Conservation (phyloP, 2,797 vertebrate genomes). For the Loris lydekkerianus region DNA sequence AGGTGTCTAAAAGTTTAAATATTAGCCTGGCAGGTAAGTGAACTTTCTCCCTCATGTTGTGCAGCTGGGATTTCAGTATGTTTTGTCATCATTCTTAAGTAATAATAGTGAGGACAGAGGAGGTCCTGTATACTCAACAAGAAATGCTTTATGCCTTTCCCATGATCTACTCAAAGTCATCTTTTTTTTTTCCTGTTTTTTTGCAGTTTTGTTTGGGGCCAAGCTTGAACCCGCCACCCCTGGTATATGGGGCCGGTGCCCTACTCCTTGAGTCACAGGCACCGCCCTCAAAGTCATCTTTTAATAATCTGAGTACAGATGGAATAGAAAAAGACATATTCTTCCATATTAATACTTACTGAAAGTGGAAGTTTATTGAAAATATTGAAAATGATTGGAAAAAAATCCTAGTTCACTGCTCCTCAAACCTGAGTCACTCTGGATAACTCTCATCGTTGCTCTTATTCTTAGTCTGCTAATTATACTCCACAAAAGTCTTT, state of each 20-base stretch:
- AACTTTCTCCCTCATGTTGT: not conserved
- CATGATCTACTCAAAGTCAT: not conserved
- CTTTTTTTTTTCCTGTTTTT: too few species aligned
- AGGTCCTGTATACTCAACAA: not conserved
- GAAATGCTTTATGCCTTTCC: not conserved
- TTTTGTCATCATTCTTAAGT: not conserved
- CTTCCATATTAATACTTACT: not conserved
- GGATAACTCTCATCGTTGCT: not conserved
- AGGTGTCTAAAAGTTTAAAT: too few species aligned
- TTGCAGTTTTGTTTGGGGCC: too few species aligned
- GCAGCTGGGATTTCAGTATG: accelerated
- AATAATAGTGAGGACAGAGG: not conserved
- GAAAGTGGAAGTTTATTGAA: not conserved
- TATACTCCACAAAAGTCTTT: not conserved
- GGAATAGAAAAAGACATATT: not conserved
- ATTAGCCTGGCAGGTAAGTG: accelerated
- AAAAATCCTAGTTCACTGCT: not conserved
- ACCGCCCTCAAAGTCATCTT: not conserved
- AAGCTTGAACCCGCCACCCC: too few species aligned
- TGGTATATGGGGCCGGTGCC: too few species aligned
- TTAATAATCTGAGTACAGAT: not conserved
- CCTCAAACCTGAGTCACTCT: not conserved
- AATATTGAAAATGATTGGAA: not conserved
- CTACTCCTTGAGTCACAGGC: too few species aligned
- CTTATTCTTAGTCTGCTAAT: not conserved